A percentile compares a stretch with the other conserved stretches of the same genome.
Evolutionary conservation across 2,113 vertebrate genomes (phyloP).

Genomic region (Jacana jacana): DNA sequence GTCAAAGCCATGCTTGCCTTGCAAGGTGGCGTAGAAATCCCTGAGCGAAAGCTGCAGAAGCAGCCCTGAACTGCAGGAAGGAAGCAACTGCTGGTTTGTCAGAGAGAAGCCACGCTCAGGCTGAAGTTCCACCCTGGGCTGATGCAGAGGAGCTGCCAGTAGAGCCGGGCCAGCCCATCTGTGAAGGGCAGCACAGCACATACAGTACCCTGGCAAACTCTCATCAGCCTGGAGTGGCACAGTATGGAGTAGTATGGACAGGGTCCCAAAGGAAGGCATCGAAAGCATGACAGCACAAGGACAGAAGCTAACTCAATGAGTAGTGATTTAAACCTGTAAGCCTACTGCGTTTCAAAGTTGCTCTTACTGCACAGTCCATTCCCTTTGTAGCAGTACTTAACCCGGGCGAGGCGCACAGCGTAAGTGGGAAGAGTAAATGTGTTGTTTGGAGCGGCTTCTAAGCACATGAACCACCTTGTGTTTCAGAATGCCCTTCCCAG

Average conservation of each 20-base stretch:
- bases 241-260: rapidly evolving
- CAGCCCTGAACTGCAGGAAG: neutral
- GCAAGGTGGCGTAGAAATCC: neutral
- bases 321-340: neutral
- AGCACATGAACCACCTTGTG: neutral
- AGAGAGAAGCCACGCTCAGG: neutral
- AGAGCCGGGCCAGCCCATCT: neutral
- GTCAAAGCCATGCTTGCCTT: neutral
- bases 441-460: neutral
- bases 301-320: neutral
- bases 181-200: neutral
- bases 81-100: neutral
- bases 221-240: neutral
- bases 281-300: neutral
- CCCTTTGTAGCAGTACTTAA: conserved; percentile 11
- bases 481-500: neutral
- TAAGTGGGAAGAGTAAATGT: neutral
- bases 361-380: neutral
- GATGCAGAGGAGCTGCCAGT: neutral
- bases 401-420: neutral
- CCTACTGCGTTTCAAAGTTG: neutral
- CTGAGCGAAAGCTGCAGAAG: neutral
- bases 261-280: neutral
- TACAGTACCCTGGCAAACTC: neutral
- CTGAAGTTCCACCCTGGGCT: neutral